Percentiles rank a stretch among this genome's conserved stretches.
Conservation (phyloP, 2,888 invertebrate genomes). For the Brenthis hecate region DNA sequence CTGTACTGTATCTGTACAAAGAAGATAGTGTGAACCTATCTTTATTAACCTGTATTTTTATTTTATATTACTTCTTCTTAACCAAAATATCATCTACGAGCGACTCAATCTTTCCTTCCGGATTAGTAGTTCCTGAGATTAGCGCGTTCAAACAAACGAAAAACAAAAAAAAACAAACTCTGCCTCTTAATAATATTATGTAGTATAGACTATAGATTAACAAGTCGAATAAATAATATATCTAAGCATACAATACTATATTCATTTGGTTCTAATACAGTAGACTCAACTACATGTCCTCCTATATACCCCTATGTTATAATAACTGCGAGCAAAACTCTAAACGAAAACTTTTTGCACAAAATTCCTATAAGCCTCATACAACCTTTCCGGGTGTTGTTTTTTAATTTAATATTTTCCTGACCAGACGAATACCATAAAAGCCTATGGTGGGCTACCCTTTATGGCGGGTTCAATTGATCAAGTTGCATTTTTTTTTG, state of each 20-base stretch:
- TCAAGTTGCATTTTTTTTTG: constrained; percentile 59
- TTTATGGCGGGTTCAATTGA: constrained; percentile 66
- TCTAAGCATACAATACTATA: not conserved
- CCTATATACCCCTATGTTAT: constrained; percentile 17
- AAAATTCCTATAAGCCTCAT: constrained; percentile 46
- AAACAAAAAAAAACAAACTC: no score
- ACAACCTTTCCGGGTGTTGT: constrained; percentile 55
- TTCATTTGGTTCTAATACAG: not conserved
- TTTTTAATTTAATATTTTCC: constrained; percentile 58
- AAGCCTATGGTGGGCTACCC: constrained; percentile 47
- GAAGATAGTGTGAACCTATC: no score
- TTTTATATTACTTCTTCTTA: no score
- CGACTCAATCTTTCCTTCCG: no score
- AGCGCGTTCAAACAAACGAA: no score
- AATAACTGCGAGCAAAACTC: constrained; percentile 24
- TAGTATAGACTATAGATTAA: no score
- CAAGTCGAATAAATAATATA: no score
- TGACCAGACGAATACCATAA: constrained; percentile 62
- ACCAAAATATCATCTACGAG: no score
- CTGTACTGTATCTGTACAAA: no score
- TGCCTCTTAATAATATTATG: no score
- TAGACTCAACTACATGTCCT: not conserved
- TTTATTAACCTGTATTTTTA: no score
- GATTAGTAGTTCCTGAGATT: no score
- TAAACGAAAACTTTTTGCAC: constrained; percentile 40